Evolutionary conservation across 2,888 invertebrate genomes (phyloP).

Genomic region (Acanthoscelides obtectus): DNA sequence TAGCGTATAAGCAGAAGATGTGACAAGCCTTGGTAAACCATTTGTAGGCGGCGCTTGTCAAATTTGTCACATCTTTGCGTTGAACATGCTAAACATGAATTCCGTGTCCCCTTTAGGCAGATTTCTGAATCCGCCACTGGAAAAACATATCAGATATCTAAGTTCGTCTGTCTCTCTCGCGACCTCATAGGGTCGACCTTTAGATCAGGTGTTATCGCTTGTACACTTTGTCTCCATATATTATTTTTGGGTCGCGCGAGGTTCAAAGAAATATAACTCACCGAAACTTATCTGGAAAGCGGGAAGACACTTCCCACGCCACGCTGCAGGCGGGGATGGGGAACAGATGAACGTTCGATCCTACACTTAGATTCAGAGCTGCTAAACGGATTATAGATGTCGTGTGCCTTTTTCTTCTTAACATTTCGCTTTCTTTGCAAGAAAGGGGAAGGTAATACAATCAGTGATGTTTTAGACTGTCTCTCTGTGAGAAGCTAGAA

Average conservation of each 20-base stretch:
- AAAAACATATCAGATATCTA: not conserved
- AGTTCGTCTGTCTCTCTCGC: not conserved
- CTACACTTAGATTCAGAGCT: not conserved
- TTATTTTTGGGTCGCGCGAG: conserved; percentile 19
- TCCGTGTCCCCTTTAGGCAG: too few species aligned
- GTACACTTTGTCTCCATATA: conserved; percentile 42
- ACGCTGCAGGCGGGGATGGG: not conserved
- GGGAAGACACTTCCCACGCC: not conserved
- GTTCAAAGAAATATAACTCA: not conserved
- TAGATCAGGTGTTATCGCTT: conserved; percentile 43
- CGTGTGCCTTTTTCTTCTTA: not conserved
- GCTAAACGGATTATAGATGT: not conserved
- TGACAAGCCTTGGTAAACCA: too few species aligned
- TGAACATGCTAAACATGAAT: too few species aligned
- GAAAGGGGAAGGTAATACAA: too few species aligned
- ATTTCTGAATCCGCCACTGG: too few species aligned
- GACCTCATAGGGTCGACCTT: conserved; percentile 16
- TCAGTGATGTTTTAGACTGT: too few species aligned
- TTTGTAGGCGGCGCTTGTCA: too few species aligned
- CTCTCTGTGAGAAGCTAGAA: too few species aligned
- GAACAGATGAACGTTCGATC: not conserved
- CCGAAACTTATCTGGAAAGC: not conserved
- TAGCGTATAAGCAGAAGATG: too few species aligned
- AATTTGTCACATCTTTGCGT: too few species aligned
- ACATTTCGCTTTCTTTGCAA: too few species aligned